Percentiles rank a stretch among this genome's conserved stretches.
These are phyloP conservation scores for Motacilla tschutschensis DNA, from an alignment of 2,113 vertebrate species.

Conservation along the genomic window DNA sequence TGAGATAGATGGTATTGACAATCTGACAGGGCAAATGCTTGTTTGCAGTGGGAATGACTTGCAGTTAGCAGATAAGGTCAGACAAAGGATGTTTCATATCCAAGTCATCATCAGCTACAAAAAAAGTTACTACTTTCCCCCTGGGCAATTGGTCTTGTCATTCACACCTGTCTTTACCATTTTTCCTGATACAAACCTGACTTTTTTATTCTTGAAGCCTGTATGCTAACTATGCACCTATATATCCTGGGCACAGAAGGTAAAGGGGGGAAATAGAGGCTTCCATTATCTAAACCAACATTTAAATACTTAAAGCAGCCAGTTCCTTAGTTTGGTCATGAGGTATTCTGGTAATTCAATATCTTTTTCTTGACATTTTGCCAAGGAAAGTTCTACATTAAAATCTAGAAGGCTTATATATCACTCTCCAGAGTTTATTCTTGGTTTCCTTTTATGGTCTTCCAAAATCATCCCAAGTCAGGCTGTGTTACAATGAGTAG, in stretches of 20 bases:
- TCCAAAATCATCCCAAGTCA: background rate
- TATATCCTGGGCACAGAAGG: background rate
- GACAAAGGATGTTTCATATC: background rate
- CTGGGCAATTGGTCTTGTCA: background rate
- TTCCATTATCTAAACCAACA: background rate
- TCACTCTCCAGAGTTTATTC: background rate
- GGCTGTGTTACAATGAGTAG: background rate
- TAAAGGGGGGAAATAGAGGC: background rate
- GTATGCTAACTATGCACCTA: background rate
- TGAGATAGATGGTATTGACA: constrained; percentile 6
- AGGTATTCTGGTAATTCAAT: background rate
- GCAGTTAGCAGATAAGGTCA: constrained; percentile 32
- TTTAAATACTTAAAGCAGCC: background rate
- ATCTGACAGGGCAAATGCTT: background rate
- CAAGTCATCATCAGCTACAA: background rate
- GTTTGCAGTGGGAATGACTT: constrained; percentile 11
- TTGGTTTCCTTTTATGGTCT: background rate
- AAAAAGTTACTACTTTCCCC: background rate
- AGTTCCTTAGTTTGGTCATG: background rate
- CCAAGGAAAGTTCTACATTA: background rate
- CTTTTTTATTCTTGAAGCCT: background rate
- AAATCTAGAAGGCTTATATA: background rate
- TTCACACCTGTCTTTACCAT: background rate
- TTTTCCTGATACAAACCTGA: background rate
- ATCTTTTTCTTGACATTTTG: background rate